Percentiles rank a stretch among this genome's conserved stretches.
Conservation (phyloP, 35 echinoderm and acorn worm species). For the Apostichopus californicus region DNA sequence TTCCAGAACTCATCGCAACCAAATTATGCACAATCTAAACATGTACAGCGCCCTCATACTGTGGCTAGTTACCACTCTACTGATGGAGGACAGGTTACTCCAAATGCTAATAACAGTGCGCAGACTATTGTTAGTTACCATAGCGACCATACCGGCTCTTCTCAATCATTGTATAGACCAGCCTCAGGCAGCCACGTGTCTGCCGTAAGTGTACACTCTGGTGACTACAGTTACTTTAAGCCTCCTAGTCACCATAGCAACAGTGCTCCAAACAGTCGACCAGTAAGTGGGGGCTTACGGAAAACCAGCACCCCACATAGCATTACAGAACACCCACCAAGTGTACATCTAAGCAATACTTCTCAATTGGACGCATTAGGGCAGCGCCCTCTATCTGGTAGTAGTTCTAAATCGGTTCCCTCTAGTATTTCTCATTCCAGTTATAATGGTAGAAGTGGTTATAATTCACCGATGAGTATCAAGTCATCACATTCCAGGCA, state of each 20-base stretch:
- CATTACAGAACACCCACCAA: conserved; percentile 29
- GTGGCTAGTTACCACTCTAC: conserved; percentile 62
- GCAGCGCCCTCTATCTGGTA: conserved; percentile 37
- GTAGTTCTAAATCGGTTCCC: conserved; percentile 22
- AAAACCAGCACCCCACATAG: neutral
- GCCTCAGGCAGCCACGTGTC: conserved; percentile 31
- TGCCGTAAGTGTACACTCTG: conserved; percentile 37
- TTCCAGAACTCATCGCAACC: conserved; percentile 18
- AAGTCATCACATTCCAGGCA: neutral
- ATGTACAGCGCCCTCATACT: conserved; percentile 67
- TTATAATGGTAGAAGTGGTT: conserved; percentile 5
- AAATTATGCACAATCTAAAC: conserved; percentile 33
- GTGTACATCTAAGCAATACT: conserved; percentile 26
- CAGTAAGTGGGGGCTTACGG: conserved; percentile 20
- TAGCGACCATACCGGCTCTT: conserved; percentile 38
- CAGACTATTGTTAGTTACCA: conserved; percentile 6
- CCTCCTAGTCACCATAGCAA: conserved; percentile 28
- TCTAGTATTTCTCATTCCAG: conserved; percentile 3
- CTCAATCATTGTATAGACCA: conserved; percentile 16
- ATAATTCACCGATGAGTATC: conserved; percentile 15
- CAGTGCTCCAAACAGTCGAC: conserved; percentile 55
- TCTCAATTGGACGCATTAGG: neutral
- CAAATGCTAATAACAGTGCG: conserved; percentile 57
- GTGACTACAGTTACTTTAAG: conserved; percentile 11
- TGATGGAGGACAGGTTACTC: neutral